Base-by-base conservation (phyloP, 1,140 invertebrate species). In the Drosophila guanche region DNA sequence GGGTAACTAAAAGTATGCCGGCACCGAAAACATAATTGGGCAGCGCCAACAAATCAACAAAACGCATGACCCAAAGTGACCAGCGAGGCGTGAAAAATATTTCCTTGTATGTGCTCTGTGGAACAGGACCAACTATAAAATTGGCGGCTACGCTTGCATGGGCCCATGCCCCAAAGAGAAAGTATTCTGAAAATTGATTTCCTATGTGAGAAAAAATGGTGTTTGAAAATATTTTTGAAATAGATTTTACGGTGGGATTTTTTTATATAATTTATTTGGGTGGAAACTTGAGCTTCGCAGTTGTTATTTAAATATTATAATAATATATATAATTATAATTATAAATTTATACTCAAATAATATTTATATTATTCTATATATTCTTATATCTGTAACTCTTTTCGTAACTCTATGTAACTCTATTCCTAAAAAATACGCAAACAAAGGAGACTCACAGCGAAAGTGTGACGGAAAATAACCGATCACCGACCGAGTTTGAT, bases 11-110 rank as follows among this genome's bases (percentile, higher is more conserved):
- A 65, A 68, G 55, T 75, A 48, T 62, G 47, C 54, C 50, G 40
- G 33, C 16, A 10, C 40, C 23, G 41, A 69, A 69, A 20, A 20
- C 16, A 60, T 55, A 56, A 59, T 75, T 56, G 25, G 41, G 5
- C 43, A 56, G 53, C 50, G 47, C 72, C 63, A 76, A 54, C 72
- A 68, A 76, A 56, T 57, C 72, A 75, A 68, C 61, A 67, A 67
- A 75, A 74, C 42, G 12, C 53, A 2, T 10, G 25, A 41, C 37
- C 75, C 54, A 75, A 75, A 75, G 71, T 75, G 72, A 48, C 43
- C 71, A 75, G 56, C 55, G 29, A 55, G 45, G 71, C 71, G 60
- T 66, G 50, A 48, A 54, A 73, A 74, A 74, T 63, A 33, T 52
- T 4, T 37, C 33, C 4, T 40, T 55, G 20, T 37, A 10, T 37